These are phyloP conservation scores for Pammene fasciana DNA, from an alignment of 2,888 invertebrate species.

Conservation along the genomic window DNA sequence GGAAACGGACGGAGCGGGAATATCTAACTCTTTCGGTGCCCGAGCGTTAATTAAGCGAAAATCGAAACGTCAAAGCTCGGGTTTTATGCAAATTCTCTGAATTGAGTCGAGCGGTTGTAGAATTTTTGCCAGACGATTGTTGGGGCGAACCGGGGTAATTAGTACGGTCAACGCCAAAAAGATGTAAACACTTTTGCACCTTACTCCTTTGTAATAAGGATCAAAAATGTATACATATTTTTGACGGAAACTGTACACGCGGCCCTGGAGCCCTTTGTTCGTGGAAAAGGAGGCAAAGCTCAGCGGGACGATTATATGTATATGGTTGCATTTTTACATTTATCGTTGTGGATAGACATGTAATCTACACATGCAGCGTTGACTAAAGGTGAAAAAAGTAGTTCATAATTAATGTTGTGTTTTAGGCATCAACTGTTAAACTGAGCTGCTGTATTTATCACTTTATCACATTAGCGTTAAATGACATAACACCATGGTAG, in stretches of 20 bases:
- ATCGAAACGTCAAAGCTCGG: conserved; percentile 79
- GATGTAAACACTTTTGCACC: too few relatives aligned
- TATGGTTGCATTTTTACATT: not conserved
- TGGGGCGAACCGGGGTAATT: conserved; percentile 69
- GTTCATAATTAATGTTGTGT: too few relatives aligned
- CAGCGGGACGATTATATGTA: not conserved
- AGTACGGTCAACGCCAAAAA: conserved; percentile 53
- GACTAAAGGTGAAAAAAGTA: not conserved
- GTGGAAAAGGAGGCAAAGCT: not conserved
- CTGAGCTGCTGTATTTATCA: too few relatives aligned
- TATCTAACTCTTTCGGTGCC: conserved; percentile 72
- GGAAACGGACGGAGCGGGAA: conserved; percentile 65
- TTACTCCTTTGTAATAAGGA: too few relatives aligned
- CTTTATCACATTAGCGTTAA: not conserved
- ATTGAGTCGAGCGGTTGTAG: conserved; percentile 74
- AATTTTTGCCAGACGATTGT: conserved; percentile 74
- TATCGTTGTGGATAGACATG: not conserved
- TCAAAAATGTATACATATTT: too few relatives aligned
- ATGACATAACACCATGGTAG: not conserved
- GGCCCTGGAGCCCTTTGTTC: conserved; percentile 15
- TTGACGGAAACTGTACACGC: conserved; percentile 36
- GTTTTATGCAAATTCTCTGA: conserved; percentile 79
- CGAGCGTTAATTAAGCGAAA: conserved; percentile 81
- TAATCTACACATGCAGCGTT: too few relatives aligned
- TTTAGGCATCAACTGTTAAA: too few relatives aligned